Conservation (phyloP, 2,888 invertebrate genomes). For the Zele albiditarsus region DNA sequence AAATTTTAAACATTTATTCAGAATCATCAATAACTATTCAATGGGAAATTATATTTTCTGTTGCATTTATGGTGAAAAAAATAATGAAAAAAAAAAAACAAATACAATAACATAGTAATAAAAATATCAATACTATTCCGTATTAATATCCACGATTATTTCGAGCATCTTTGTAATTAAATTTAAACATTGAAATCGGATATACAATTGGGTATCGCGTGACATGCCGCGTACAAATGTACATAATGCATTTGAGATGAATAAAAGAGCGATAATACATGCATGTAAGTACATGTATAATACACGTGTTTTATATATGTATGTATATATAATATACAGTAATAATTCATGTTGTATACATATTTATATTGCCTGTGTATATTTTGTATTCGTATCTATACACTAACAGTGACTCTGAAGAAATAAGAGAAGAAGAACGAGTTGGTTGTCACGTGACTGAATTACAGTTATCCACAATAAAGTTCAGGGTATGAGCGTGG, state of each 20-base stretch:
- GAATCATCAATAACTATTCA: too few species aligned
- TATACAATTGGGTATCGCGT: constrained; percentile 1
- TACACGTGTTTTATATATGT: background rate
- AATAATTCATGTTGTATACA: constrained; percentile 4
- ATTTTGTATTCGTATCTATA: background rate
- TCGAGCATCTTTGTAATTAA: background rate
- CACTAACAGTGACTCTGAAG: background rate
- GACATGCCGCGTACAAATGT: background rate
- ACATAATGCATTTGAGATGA: background rate
- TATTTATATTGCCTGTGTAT: background rate
- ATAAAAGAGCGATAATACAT: background rate
- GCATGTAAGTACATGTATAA: background rate
- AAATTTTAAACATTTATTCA: too few species aligned
- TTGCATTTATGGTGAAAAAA: too few species aligned
- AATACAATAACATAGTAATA: background rate
- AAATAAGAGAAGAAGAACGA: background rate
- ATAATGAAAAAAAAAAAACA: background rate
- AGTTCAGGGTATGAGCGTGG: constrained; percentile 44
- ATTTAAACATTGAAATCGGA: background rate
- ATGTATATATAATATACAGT: background rate
- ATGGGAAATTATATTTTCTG: too few species aligned
- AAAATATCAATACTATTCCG: background rate
- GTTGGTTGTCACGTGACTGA: constrained; percentile 50
- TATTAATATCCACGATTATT: background rate
- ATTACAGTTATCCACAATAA: constrained; percentile 53